Conservation (phyloP, 2,888 invertebrate species). For the Epiblema foenella region DNA sequence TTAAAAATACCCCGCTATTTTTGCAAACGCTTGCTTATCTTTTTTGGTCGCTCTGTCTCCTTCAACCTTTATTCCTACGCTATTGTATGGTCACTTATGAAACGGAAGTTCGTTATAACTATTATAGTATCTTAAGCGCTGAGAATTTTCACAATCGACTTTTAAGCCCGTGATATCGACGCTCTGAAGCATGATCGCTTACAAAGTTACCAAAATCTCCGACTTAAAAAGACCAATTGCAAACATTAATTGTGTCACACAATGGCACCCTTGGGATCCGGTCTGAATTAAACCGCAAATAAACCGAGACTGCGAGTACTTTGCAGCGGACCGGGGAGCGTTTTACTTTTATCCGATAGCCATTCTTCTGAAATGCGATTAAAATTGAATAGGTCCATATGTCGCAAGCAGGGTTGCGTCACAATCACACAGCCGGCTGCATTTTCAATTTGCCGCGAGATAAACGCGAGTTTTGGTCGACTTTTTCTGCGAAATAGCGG, state of each 20-base stretch:
- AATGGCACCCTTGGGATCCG: conserved; percentile 75
- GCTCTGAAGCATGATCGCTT: conserved; percentile 60
- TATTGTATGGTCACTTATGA: conserved; percentile 26
- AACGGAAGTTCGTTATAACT: conserved; percentile 40
- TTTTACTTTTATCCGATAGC: conserved; percentile 81
- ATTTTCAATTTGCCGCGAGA: conserved; percentile 85
- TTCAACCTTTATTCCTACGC: conserved; percentile 35
- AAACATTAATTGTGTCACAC: conserved; percentile 77
- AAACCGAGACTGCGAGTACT: conserved; percentile 79
- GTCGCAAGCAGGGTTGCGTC: conserved; percentile 80
- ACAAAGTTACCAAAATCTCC: conserved; percentile 64
- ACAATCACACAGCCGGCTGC: conserved; percentile 83
- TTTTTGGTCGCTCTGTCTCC: conserved; percentile 38
- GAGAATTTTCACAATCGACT: conserved; percentile 19
- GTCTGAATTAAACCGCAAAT: conserved; percentile 75
- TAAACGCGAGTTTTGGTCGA: conserved; percentile 80
- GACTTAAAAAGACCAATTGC: conserved; percentile 79
- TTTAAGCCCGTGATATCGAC: conserved; percentile 21
- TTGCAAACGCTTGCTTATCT: conserved; percentile 50
- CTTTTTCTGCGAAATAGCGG: conserved; percentile 81
- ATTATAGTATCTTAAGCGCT: conserved; percentile 4
- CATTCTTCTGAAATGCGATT: conserved; percentile 85
- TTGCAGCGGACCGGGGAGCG: conserved; percentile 66
- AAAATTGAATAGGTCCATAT: conserved; percentile 85
- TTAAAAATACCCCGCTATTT: conserved; percentile 61